These are phyloP conservation scores for Drosophila repleta DNA, from an alignment of 1,140 invertebrate species.

Conservation along the genomic window DNA sequence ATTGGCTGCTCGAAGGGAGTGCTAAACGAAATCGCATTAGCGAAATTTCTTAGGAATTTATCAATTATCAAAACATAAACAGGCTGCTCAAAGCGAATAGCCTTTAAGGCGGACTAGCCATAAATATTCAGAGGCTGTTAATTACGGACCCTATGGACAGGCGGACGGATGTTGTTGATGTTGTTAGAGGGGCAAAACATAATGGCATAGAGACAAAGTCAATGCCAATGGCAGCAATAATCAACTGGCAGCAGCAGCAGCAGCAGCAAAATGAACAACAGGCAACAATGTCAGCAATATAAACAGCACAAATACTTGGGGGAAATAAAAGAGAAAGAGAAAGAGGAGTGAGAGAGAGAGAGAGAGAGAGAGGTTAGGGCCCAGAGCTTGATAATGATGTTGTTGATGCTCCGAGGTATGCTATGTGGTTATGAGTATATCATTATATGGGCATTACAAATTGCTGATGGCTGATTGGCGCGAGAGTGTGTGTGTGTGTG, in stretches of 20 bases:
- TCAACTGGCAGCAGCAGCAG: conserved; percentile 45
- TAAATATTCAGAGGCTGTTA: conserved; percentile 75
- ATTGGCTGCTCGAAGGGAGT: no score
- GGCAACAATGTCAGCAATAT: conserved; percentile 6
- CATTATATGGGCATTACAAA: conserved; percentile 63
- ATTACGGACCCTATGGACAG: conserved; percentile 44
- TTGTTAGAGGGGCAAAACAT: conserved; percentile 5
- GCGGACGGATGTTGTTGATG: conserved; percentile 23
- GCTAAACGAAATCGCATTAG: no score
- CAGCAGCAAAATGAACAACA: conserved; percentile 42
- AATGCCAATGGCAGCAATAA: conserved; percentile 57
- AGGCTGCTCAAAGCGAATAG: background rate
- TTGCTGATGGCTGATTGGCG: conserved; percentile 42
- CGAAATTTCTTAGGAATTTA: background rate
- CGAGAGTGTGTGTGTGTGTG: background rate
- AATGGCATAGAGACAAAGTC: conserved; percentile 18
- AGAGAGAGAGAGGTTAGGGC: background rate
- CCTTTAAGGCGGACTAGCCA: conserved; percentile 10
- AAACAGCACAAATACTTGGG: background rate
- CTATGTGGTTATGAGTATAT: conserved; percentile 38
- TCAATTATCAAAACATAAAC: background rate
- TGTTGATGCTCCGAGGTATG: conserved; percentile 33
- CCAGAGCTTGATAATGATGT: conserved; percentile 53
- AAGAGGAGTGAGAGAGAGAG: background rate
- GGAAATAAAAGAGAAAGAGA: background rate